Conservation (phyloP, 2,113 vertebrate genomes). For the Phaetusa simplex region DNA sequence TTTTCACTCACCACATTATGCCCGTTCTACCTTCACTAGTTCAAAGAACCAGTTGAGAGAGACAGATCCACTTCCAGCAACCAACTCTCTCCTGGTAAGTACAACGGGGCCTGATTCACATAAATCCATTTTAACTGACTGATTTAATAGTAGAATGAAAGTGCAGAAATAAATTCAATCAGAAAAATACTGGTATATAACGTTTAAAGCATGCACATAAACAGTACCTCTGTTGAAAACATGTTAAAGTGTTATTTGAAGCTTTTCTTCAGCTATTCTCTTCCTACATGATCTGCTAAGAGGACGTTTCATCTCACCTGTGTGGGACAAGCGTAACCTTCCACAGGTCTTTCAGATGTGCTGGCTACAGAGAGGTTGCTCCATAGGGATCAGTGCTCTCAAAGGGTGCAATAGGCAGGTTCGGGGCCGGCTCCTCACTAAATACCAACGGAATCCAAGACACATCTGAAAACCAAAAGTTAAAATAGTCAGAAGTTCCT, state of each 20-base stretch:
- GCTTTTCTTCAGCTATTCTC: neutral
- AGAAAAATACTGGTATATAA: neutral
- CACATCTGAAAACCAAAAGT: neutral
- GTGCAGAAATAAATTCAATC: neutral
- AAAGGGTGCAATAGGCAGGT: neutral
- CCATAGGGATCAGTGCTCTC: neutral
- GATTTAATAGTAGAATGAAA: neutral
- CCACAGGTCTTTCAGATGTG: neutral
- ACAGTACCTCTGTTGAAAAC: neutral
- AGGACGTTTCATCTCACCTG: neutral
- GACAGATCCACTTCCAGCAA: neutral
- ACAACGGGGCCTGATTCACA: neutral
- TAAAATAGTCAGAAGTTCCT: neutral
- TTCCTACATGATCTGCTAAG: neutral
- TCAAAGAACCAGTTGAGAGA: neutral
- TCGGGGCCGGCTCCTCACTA: neutral
- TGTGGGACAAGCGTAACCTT: neutral
- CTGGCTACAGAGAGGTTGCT: neutral
- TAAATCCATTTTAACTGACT: neutral
- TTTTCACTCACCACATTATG: neutral
- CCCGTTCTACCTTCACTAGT: neutral
- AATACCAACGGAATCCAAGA: neutral
- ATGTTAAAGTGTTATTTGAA: neutral
- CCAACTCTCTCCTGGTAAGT: neutral
- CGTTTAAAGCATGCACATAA: neutral